Evolutionary conservation across 2,888 invertebrate species (phyloP).

Genomic region (Scaptomyza caliginosa): DNA sequence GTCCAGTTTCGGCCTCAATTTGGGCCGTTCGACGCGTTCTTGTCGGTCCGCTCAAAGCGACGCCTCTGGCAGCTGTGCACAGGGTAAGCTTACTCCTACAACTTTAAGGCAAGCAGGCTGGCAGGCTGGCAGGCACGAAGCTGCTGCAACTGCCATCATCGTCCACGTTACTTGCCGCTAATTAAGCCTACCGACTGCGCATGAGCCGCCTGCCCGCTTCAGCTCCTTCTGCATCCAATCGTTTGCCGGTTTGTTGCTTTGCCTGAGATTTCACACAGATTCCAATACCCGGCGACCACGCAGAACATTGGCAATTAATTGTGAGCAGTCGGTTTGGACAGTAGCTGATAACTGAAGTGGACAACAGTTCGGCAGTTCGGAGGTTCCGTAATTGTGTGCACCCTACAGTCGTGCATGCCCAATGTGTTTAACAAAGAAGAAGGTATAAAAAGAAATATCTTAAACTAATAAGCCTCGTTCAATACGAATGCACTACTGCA

Average conservation of each 20-base stretch:
- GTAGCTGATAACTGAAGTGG: constrained; percentile 74
- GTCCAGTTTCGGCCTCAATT: constrained; percentile 53
- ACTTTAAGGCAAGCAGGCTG: no score
- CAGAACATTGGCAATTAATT: constrained; percentile 77
- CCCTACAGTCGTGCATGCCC: constrained; percentile 41
- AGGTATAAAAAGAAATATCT: no score
- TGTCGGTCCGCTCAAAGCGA: constrained; percentile 56
- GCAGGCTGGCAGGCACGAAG: constrained; percentile 40
- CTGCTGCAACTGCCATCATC: constrained; percentile 25
- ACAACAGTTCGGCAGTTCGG: constrained; percentile 43
- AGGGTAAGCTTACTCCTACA: constrained; percentile 55
- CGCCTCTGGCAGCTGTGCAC: constrained; percentile 9
- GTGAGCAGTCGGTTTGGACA: constrained; percentile 67
- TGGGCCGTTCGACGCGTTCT: constrained; percentile 38
- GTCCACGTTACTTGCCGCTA: constrained; percentile 80
- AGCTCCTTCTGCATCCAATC: constrained; percentile 1
- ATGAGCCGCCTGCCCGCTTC: constrained; percentile 40
- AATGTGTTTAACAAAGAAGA: no score
- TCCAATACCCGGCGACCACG: constrained; percentile 63
- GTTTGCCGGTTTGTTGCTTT: constrained; percentile 11
- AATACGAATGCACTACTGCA: constrained; percentile 8
- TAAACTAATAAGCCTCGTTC: no score
- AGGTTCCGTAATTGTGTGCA: constrained; percentile 57
- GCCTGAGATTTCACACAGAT: constrained; percentile 75
- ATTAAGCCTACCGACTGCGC: constrained; percentile 79